A percentile compares a stretch with the other conserved stretches of the same genome.
These are phyloP conservation scores for Albula goreensis DNA, from an alignment of 2,113 vertebrate species.

Conservation along the genomic window DNA sequence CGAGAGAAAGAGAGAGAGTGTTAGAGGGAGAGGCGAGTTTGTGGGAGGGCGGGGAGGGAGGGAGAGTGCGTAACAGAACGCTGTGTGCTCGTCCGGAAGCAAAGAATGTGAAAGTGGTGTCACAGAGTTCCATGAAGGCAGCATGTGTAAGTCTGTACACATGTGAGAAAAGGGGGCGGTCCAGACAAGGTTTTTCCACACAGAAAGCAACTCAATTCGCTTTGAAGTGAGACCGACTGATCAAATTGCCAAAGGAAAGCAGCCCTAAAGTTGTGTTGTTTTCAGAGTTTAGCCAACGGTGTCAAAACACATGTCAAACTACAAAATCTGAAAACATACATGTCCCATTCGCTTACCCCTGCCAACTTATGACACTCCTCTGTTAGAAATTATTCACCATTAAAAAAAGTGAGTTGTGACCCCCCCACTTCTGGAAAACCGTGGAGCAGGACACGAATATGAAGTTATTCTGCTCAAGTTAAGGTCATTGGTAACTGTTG, in stretches of 20 bases:
- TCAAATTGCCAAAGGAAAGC: neutral
- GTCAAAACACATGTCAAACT: too few relatives aligned
- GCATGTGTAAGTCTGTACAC: slow-evolving; percentile 8
- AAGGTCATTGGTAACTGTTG: neutral
- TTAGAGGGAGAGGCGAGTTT: slow-evolving; percentile 11
- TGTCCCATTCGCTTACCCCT: too few relatives aligned
- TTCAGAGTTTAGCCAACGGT: too few relatives aligned
- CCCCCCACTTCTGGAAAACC: too few relatives aligned
- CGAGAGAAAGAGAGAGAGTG: slow-evolving; percentile 21
- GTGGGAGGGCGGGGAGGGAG: neutral
- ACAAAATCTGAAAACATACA: too few relatives aligned
- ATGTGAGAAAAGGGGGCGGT: neutral
- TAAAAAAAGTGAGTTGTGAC: too few relatives aligned
- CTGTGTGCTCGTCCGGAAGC: neutral
- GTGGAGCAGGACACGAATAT: neutral
- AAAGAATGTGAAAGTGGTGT: slow-evolving; percentile 11
- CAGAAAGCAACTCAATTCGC: neutral
- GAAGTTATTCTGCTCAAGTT: neutral
- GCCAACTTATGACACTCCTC: too few relatives aligned
- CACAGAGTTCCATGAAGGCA: neutral
- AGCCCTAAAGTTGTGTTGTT: too few relatives aligned
- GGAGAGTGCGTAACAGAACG: neutral
- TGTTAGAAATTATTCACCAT: too few relatives aligned
- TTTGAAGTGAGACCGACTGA: neutral
- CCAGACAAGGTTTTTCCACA: neutral